phyloP scores from a whole-genome alignment of 2,888 invertebrate species.

The Orthonychiurus folsomi region DNA sequence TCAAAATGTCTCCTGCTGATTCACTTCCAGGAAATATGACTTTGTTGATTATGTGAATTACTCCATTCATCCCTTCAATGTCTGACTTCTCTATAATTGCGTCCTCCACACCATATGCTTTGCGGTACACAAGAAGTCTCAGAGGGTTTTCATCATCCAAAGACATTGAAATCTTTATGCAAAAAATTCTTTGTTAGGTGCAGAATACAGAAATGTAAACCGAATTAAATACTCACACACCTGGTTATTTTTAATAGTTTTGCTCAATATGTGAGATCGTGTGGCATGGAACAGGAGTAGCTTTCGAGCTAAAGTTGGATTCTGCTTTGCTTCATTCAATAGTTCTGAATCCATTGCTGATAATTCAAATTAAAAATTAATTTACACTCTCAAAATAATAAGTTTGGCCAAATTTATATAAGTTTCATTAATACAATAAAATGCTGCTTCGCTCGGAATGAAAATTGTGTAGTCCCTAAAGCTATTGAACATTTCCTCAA shows the following conservation, averaged over 20 bases:
- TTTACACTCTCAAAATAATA: background rate
- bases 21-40: conserved; percentile 46
- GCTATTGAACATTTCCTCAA: conserved; percentile 45
- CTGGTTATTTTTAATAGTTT: conserved; percentile 46
- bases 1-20: conserved; percentile 45
- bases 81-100: conserved; percentile 46
- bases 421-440: conserved; percentile 42
- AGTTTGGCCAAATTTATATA: conserved; percentile 3
- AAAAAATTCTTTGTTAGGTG: background rate
- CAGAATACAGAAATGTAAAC: background rate
- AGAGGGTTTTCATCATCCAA: conserved; percentile 45
- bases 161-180: conserved; percentile 43
- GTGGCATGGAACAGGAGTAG: conserved; percentile 47
- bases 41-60: conserved; percentile 47
- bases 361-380: background rate
- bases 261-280: conserved; percentile 44
- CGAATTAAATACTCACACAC: conserved; percentile 24
- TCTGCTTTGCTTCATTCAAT: conserved; percentile 41
- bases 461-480: conserved; percentile 47
- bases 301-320: conserved; percentile 43
- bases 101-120: conserved; percentile 47
- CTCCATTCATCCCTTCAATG: conserved; percentile 47
- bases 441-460: conserved; percentile 48
- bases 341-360: conserved; percentile 42
- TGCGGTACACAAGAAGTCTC: conserved; percentile 47